Conservation (phyloP, 2,888 invertebrate genomes). For the Torymus aiolomorphi region DNA sequence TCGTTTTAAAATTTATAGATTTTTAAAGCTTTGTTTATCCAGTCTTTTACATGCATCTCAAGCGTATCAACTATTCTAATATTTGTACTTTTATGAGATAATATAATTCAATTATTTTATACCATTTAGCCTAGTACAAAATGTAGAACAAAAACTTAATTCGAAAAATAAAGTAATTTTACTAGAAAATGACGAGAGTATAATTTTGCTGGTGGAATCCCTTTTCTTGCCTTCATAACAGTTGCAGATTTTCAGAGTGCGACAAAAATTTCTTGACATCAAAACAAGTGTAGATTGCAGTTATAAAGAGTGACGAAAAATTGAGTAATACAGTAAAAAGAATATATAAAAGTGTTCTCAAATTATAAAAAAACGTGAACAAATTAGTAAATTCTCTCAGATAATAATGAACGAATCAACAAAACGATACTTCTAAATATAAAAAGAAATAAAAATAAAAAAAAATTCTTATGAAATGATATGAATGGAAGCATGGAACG, state of each 20-base stretch:
- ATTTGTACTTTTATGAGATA: slow-evolving; percentile 62
- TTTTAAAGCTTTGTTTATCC: slow-evolving; percentile 41
- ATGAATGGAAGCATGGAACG: background rate
- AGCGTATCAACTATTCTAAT: slow-evolving; percentile 40
- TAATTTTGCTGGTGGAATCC: background rate
- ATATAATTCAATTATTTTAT: slow-evolving; percentile 64
- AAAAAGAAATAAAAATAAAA: background rate
- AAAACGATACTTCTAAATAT: background rate
- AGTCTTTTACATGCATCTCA: slow-evolving; percentile 44
- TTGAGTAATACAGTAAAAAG: background rate
- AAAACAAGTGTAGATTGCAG: no score
- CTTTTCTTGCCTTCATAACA: no score
- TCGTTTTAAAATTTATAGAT: slow-evolving; percentile 28
- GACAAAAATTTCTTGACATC: no score
- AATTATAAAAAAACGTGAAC: background rate
- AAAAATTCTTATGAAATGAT: no score
- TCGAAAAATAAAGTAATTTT: slow-evolving; percentile 62
- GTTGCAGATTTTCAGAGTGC: no score
- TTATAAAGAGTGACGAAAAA: background rate
- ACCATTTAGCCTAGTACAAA: slow-evolving; percentile 65
- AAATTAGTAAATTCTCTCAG: background rate
- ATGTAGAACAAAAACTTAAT: slow-evolving; percentile 64
- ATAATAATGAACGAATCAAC: background rate
- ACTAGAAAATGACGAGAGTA: slow-evolving; percentile 30
- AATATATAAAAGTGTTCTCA: background rate